Percentiles rank a stretch among this genome's conserved stretches.
These are phyloP conservation scores for Palaemon carinicauda DNA, from an alignment of 1,140 invertebrate genomes.

Conservation along the genomic window DNA sequence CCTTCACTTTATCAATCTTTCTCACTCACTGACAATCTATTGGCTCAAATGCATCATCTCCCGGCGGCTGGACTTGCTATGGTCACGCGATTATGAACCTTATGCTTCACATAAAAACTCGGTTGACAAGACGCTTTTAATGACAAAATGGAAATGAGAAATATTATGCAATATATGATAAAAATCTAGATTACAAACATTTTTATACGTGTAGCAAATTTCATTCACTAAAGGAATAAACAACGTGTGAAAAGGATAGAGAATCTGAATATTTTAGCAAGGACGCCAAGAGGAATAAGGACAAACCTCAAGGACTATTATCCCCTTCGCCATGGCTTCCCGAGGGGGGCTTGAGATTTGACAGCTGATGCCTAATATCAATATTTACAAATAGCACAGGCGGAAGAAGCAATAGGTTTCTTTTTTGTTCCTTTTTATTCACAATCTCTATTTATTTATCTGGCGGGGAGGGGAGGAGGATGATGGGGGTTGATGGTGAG, in stretches of 20 bases:
- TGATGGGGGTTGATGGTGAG: background rate
- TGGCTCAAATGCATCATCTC: conserved; percentile 52
- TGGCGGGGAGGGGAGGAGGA: conserved; percentile 11
- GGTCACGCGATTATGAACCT: conserved; percentile 5
- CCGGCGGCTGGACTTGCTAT: background rate
- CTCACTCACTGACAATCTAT: conserved; percentile 52
- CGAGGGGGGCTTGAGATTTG: conserved; percentile 40
- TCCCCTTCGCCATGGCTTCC: background rate
- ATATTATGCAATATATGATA: too few species aligned
- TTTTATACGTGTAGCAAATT: background rate
- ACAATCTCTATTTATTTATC: conserved; percentile 46
- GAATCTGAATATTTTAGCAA: background rate
- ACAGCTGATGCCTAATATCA: conserved; percentile 54
- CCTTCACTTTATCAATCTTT: conserved; percentile 53
- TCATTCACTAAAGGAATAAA: background rate
- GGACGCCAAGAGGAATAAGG: background rate
- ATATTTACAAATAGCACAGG: conserved; percentile 50
- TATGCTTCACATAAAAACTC: background rate
- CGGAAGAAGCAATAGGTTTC: conserved; percentile 38
- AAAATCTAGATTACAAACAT: background rate
- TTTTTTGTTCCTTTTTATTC: conserved; percentile 20
- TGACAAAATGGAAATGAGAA: too few species aligned
- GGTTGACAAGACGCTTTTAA: too few species aligned
- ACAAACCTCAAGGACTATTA: background rate
- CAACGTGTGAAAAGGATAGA: background rate